Evolutionary conservation across 2,113 vertebrate species (phyloP).

Genomic region (Tiliqua scincoides): DNA sequence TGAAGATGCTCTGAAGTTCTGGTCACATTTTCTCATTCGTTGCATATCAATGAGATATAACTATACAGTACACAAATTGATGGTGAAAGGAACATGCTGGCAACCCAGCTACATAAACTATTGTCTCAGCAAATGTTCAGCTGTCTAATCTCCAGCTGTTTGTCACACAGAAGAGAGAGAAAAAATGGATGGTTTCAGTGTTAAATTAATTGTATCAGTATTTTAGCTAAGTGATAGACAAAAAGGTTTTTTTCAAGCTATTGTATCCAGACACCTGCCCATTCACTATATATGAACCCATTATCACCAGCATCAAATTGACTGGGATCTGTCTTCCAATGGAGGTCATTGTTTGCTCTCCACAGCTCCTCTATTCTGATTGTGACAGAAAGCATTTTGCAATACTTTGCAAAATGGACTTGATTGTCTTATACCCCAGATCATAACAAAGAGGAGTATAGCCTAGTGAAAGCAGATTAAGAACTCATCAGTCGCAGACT

Average conservation of each 20-base stretch:
- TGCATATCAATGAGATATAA: not conserved
- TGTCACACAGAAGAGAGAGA: not conserved
- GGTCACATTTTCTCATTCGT: not conserved
- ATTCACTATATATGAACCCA: not conserved
- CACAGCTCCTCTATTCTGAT: not conserved
- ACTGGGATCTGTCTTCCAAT: not conserved
- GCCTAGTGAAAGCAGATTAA: too few relatives aligned
- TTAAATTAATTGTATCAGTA: not conserved
- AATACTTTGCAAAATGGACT: not conserved
- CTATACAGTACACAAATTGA: not conserved
- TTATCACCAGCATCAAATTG: not conserved
- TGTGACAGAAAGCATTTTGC: not conserved
- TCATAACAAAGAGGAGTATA: too few relatives aligned
- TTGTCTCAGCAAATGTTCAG: not conserved
- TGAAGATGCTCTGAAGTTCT: not conserved
- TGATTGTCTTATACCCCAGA: not conserved
- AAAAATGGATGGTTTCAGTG: not conserved
- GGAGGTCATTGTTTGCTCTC: not conserved
- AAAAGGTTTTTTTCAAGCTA: not conserved
- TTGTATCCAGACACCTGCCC: not conserved
- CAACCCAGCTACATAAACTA: not conserved
- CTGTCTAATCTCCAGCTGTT: slow-evolving; percentile 5
- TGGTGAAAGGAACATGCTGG: not conserved
- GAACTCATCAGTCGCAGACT: too few relatives aligned
- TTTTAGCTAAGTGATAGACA: not conserved